Base-by-base conservation (phyloP, 2,113 vertebrate genomes). In the Phyllostomus discolor region DNA sequence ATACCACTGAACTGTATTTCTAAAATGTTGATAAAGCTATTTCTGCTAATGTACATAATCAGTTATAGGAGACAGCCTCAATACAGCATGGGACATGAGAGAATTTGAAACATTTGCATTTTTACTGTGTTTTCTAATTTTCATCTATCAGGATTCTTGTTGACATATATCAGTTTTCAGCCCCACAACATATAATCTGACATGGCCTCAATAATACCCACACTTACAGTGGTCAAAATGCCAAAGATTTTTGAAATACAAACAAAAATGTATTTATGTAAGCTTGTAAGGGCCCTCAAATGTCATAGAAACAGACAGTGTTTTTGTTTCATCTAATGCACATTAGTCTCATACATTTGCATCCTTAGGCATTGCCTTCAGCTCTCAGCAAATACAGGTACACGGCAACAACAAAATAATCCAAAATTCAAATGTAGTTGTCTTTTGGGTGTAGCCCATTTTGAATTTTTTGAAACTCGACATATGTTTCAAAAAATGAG, bases 21-120 rank as follows among this genome's bases (percentile, higher is more conserved):
- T 76, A 70, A 91, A 97, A 94, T 87, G 78, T 67, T 91, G 62
- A 91, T 95, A 86, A 93, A 97, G 89, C 67, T 94, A 66, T 94
- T 89, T 95, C 57, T 43, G 73, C 59, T 88, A 76, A 80, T 75
- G 59, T 59, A 82, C 10, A n/a, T 50, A 84, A 83, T 94, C 12
- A 20, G 19, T 52, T 95, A 86, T 28, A 88, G 59, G 92, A n/a
- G 84, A 92, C 57, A 86, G 81, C 70, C 48, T 85, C 85, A 43
- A 8, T 52, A 78, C 50, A 75, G 35, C 54, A 79, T 35, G 8
- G 31, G 50, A 43, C 28, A 57, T 38, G 35, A 88, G 62, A 88
- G 16, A 93, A 57, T 92, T 84, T 86, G 54, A 69, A 94, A 57
- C 4, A 88, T 85, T 48, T 86, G 31, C 73, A 80, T 93, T 93